A percentile compares a stretch with the other conserved stretches of the same genome.
phyloP scores from a whole-genome alignment of 2,888 invertebrate species.

The Nemoura dubitans region DNA sequence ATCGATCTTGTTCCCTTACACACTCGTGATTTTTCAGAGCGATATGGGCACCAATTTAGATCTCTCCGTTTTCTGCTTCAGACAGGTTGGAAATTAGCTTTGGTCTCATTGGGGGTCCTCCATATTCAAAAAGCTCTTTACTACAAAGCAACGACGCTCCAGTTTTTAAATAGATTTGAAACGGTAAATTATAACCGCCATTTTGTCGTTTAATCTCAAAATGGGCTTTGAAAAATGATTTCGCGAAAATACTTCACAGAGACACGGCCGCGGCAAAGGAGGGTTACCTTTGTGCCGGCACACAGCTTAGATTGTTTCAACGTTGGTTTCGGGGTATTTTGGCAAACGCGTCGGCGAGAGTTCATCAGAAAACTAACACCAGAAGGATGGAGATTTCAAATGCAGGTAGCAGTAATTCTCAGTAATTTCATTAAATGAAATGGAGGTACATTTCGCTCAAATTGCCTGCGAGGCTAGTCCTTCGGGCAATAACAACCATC shows the following conservation, averaged over 20 bases:
- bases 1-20: not conserved
- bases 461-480: too few relatives aligned
- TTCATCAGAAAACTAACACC: not conserved
- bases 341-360: not conserved
- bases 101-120: conserved; percentile 4
- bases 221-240: not conserved
- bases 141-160: conserved; percentile 27
- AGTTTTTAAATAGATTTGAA: conserved; percentile 24
- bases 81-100: conserved; percentile 45
- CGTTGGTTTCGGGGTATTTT: not conserved
- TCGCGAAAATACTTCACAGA: not conserved
- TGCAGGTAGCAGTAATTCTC: too few relatives aligned
- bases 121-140: conserved; percentile 27
- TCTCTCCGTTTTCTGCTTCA: conserved; percentile 27
- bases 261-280: not conserved
- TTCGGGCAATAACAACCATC: too few relatives aligned
- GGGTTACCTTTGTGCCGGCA: not conserved
- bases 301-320: not conserved
- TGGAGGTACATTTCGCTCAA: too few relatives aligned
- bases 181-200: not conserved
- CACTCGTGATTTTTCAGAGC: not conserved
- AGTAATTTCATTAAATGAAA: too few relatives aligned
- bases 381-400: not conserved
- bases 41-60: not conserved
- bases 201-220: conserved; percentile 29